These are phyloP conservation scores for Eilema sororculum DNA, from an alignment of 2,888 invertebrate species.

Conservation along the genomic window DNA sequence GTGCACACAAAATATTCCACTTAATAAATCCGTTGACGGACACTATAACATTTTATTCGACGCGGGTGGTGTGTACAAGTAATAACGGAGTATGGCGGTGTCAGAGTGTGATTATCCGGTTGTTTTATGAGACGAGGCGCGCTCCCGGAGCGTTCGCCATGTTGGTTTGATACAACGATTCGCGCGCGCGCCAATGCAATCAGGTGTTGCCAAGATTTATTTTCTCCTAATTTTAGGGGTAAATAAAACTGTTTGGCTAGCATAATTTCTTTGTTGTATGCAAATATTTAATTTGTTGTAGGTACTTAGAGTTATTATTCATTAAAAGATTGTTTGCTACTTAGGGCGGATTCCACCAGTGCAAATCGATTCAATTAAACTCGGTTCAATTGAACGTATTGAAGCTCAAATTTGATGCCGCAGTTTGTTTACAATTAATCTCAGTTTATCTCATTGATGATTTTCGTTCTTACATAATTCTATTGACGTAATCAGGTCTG, in stretches of 20 bases:
- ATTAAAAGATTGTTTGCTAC: no score
- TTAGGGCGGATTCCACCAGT: no score
- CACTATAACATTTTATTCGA: slow-evolving; percentile 77
- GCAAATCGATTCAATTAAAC: background rate
- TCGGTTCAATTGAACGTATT: background rate
- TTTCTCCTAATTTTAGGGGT: slow-evolving; percentile 25
- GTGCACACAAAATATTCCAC: slow-evolving; percentile 66
- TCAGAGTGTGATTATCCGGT: slow-evolving; percentile 60
- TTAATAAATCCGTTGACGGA: slow-evolving; percentile 52
- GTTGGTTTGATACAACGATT: slow-evolving; percentile 74
- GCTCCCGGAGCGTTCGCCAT: slow-evolving; percentile 79
- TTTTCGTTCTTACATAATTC: background rate
- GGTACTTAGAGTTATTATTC: no score
- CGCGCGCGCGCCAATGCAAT: slow-evolving; percentile 83
- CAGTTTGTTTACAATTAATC: background rate
- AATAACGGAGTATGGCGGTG: slow-evolving; percentile 46
- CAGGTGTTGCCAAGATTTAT: slow-evolving; percentile 55
- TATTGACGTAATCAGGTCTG: no score
- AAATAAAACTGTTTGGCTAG: background rate
- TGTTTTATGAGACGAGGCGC: slow-evolving; percentile 74
- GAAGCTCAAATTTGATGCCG: background rate
- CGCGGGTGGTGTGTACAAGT: slow-evolving; percentile 50
- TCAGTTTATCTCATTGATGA: background rate
- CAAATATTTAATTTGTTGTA: background rate
- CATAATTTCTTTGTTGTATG: background rate